Base-by-base conservation (phyloP, 2,888 invertebrate species). In the Caenorhabditis drosophilae region DNA sequence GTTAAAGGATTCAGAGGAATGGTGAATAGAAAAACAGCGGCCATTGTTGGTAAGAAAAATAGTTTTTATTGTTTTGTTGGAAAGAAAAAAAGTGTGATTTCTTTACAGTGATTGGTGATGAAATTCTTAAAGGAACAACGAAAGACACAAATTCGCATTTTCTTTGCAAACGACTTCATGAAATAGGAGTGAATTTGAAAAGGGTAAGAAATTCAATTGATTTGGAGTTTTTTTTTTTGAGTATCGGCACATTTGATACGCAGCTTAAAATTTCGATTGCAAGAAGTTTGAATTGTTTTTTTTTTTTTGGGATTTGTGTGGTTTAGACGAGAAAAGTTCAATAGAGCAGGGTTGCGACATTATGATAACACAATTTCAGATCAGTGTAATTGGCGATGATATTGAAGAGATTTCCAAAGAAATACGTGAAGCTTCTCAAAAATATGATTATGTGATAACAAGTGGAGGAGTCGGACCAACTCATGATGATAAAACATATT, bases 381-480 rank as follows among this genome's bases (percentile, higher is more conserved):
- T 90, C 47, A 88, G 89, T 45, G 88, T 90, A 23, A 87, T 91
- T 75, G 87, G 88, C 54, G 91, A 91, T 84, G 85, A 88, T 52
- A 80, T 89, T 2, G 85, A 88, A 25, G 87, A 86, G 44, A 90
- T 91, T 58, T 87, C 89, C 4, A 80, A 86, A 23, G 90, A 90
- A 85, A 88, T 91, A 2, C 83, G 84, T 46, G 18, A 52, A 1
- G 58, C 63, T 9, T 58, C 60, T 15, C 12, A 34, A 3, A 20
- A 45, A 0, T 69, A 58, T 38, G 76, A 76, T 44, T 53, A 89
- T 84, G 90, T 91, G 9, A 86, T 91, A 56, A 90, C 91, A 0
- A 88, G 90, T 0, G 91, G 91, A 20, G 91, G 91, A 31, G 89
- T 90, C 63, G 90, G 90, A 15, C 90, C 90, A 1, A 90, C 90